Conservation (phyloP, 2,888 invertebrate genomes). For the Penaeus monodon region DNA sequence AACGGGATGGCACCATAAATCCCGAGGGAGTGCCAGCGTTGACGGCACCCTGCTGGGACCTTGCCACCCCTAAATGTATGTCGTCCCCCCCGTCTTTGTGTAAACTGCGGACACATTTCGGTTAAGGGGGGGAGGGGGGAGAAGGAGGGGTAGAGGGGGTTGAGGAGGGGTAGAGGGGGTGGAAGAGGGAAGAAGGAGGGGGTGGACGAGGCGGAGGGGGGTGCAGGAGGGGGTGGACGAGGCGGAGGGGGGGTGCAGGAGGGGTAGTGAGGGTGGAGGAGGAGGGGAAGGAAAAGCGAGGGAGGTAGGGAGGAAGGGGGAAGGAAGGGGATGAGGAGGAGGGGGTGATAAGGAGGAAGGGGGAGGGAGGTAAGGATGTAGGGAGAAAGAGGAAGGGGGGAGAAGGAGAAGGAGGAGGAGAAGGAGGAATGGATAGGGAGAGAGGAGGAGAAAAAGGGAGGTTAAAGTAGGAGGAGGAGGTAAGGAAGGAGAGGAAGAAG, state of each 20-base stretch:
- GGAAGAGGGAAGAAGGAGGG: background rate
- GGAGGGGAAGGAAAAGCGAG: background rate
- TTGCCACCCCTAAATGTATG: slow-evolving; percentile 27
- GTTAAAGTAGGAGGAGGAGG: background rate
- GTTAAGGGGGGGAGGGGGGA: background rate
- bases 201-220: no score
- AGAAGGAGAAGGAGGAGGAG: background rate
- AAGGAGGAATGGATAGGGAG: slow-evolving; percentile 5
- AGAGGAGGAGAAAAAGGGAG: background rate
- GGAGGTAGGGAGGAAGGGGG: background rate
- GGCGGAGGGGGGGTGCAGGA: no score
- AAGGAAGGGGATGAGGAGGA: background rate
- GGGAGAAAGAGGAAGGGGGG: background rate
- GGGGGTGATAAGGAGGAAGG: background rate
- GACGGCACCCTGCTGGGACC: slow-evolving; percentile 48
- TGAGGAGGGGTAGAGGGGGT: background rate
- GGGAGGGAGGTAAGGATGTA: background rate
- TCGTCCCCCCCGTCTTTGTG: slow-evolving; percentile 7
- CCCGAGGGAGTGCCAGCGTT: slow-evolving; percentile 38
- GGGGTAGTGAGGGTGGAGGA: background rate
- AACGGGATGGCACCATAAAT: slow-evolving; percentile 51
- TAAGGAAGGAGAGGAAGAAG: background rate
- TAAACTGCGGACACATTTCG: background rate
- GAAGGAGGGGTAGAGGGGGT: background rate
- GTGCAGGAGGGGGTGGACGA: background rate